Percentiles rank a stretch among this genome's conserved stretches.
Conservation (phyloP, 1,140 invertebrate genomes). For the Kradibia gibbosae region DNA sequence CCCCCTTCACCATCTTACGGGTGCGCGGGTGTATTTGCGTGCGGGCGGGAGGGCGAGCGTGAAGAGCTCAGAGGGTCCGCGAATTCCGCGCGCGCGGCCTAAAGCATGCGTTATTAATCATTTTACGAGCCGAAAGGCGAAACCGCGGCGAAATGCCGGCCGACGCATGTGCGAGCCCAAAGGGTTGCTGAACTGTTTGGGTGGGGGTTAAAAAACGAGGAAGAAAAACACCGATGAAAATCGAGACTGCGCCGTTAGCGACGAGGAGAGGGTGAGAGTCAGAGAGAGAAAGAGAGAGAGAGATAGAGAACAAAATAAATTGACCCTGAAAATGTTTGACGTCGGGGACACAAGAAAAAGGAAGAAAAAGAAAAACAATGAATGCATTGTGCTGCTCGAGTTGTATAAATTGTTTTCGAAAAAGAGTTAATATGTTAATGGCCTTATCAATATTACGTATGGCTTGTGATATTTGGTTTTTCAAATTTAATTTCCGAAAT, state of each 20-base stretch:
- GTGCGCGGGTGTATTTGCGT: no score
- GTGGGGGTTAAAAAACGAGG: background rate
- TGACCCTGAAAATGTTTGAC: constrained; percentile 34
- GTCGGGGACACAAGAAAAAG: constrained; percentile 22
- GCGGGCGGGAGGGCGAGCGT: background rate
- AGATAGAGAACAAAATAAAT: constrained; percentile 40
- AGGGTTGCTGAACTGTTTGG: background rate
- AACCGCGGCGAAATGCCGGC: constrained; percentile 46
- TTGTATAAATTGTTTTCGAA: constrained; percentile 46
- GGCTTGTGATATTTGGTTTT: background rate
- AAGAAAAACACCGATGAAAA: constrained; percentile 44
- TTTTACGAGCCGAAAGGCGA: constrained; percentile 48
- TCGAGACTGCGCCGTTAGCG: constrained; percentile 16
- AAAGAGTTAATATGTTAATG: constrained; percentile 41
- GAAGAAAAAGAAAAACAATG: constrained; percentile 29
- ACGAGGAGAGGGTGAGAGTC: background rate
- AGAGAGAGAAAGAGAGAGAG: background rate
- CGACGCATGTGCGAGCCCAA: background rate
- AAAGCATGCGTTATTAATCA: constrained; percentile 46
- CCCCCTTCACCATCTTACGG: background rate
- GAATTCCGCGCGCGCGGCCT: constrained; percentile 9
- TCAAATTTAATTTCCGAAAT: constrained; percentile 3
- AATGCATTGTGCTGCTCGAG: constrained; percentile 19
- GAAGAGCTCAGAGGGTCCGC: background rate
- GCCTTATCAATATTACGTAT: constrained; percentile 26